These are phyloP conservation scores for Montipora foliosa DNA, from an alignment of 64 coral and sea anemone genomes.

Conservation along the genomic window DNA sequence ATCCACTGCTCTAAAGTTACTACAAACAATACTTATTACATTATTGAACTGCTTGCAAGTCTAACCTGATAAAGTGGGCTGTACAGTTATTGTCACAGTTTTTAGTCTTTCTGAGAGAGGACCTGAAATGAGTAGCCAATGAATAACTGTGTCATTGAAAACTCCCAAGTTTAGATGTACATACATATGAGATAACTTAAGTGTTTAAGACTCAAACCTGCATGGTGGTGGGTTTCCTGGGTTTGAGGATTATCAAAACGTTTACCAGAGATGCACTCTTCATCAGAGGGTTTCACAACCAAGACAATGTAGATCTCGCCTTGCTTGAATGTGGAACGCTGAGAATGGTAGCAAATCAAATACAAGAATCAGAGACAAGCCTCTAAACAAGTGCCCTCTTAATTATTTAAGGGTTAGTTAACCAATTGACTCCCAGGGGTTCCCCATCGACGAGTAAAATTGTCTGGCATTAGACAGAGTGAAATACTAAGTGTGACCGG, in stretches of 20 bases:
- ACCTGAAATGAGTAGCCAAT: not conserved
- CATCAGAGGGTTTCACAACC: slow-evolving; percentile 88
- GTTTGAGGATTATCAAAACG: slow-evolving; percentile 51
- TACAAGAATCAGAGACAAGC: too few relatives aligned
- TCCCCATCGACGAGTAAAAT: too few relatives aligned
- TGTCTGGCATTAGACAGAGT: too few relatives aligned
- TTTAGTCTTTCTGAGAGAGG: slow-evolving; percentile 11
- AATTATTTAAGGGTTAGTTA: too few relatives aligned
- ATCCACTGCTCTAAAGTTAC: too few relatives aligned
- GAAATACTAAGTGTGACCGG: too few relatives aligned
- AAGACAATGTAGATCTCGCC: slow-evolving; percentile 88
- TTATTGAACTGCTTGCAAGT: not conserved
- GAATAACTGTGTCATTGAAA: not conserved
- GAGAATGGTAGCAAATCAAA: not conserved
- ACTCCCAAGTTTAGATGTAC: not conserved
- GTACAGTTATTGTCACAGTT: slow-evolving; percentile 45
- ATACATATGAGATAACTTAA: not conserved
- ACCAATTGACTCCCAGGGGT: too few relatives aligned
- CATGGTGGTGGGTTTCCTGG: slow-evolving; percentile 29
- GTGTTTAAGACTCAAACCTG: slow-evolving; percentile 8
- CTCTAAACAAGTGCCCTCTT: too few relatives aligned
- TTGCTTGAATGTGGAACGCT: slow-evolving; percentile 4
- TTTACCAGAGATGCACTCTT: slow-evolving; percentile 77
- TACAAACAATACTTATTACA: too few relatives aligned
- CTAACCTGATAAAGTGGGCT: slow-evolving; percentile 45